Percentiles rank a stretch among this genome's conserved stretches.
phyloP scores from a whole-genome alignment of 2,888 invertebrate species.

The Lymantria monacha region DNA sequence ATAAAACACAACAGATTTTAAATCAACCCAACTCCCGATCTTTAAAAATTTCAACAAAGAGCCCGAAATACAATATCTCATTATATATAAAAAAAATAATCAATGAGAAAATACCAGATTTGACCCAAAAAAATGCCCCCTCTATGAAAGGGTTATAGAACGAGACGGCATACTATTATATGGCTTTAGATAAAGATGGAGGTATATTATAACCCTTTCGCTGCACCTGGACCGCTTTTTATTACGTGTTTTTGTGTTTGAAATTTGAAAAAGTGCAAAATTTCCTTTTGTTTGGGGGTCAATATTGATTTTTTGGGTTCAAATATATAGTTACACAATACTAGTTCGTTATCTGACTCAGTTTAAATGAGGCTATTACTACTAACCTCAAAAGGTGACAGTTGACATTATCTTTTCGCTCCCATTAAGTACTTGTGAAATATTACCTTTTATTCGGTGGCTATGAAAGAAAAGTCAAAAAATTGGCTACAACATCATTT shows the following conservation, averaged over 20 bases:
- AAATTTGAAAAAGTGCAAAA: slow-evolving; percentile 77
- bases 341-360: slow-evolving; percentile 68
- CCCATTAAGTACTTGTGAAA: slow-evolving; percentile 2
- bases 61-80: slow-evolving; percentile 76
- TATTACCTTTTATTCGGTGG: slow-evolving; percentile 1
- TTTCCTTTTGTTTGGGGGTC: slow-evolving; percentile 66
- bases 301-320: slow-evolving; percentile 76
- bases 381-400: slow-evolving; percentile 43
- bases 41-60: slow-evolving; percentile 54
- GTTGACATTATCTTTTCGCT: slow-evolving; percentile 31
- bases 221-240: slow-evolving; percentile 71
- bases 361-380: slow-evolving; percentile 67
- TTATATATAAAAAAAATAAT: slow-evolving; percentile 69
- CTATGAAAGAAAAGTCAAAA: too few relatives aligned
- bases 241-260: slow-evolving; percentile 52
- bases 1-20: slow-evolving; percentile 39
- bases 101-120: slow-evolving; percentile 77
- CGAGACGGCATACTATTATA: slow-evolving; percentile 39
- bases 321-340: slow-evolving; percentile 53
- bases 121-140: slow-evolving; percentile 74
- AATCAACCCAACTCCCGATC: slow-evolving; percentile 43
- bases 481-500: too few relatives aligned
- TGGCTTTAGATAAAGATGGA: slow-evolving; percentile 42
- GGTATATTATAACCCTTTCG: slow-evolving; percentile 64
- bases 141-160: slow-evolving; percentile 68